phyloP scores from a whole-genome alignment of 1,140 invertebrate species.

The Triops longicaudatus region DNA sequence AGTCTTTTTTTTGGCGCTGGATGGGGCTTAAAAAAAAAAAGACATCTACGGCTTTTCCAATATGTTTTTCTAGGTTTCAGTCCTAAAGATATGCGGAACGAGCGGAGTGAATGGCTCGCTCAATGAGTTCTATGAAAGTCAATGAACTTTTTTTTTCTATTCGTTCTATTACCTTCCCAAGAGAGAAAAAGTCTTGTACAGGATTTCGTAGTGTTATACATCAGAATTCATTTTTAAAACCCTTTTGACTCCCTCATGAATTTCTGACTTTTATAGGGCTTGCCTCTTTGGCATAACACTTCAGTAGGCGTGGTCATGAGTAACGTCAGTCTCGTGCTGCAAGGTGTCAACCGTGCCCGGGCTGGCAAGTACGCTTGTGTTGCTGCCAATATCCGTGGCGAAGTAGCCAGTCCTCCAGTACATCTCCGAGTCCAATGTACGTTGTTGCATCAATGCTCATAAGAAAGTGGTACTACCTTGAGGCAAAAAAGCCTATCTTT shows the following conservation, averaged over 20 bases:
- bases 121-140: background rate
- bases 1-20: background rate
- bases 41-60: background rate
- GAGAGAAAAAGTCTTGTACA: background rate
- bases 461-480: background rate
- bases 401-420: conserved; percentile 46
- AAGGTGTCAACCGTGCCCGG: conserved; percentile 31
- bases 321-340: conserved; percentile 37
- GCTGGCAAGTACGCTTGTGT: conserved; percentile 36
- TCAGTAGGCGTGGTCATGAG: conserved; percentile 36
- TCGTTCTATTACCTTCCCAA: background rate
- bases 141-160: background rate
- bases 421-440: conserved; percentile 72
- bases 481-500: background rate
- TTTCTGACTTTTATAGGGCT: conserved; percentile 21
- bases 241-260: background rate
- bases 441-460: conserved; percentile 38
- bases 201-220: background rate
- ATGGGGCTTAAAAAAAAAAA: background rate
- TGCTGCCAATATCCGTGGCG: conserved; percentile 35
- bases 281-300: conserved; percentile 28
- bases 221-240: background rate
- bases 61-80: background rate
- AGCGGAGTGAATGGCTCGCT: background rate
- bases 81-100: background rate